Evolutionary conservation across 2,113 vertebrate genomes (phyloP).

Genomic region (Lepus europaeus): DNA sequence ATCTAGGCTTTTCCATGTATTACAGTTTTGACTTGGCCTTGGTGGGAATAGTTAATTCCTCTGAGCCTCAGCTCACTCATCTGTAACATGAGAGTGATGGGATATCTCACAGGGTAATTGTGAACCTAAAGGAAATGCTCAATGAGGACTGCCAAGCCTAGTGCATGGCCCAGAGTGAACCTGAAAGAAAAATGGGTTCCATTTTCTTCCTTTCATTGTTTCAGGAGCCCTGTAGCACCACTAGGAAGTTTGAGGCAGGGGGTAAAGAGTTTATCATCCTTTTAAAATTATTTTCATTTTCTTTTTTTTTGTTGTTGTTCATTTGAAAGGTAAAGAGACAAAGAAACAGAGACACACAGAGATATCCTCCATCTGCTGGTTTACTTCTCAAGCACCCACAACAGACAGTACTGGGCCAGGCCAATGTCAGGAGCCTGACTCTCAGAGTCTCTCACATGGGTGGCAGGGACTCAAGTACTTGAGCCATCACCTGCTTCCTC

Average conservation of each 20-base stretch:
- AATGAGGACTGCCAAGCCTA: neutral
- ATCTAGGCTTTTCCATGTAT: neutral
- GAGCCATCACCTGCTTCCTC: too few relatives aligned
- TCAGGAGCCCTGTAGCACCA: neutral
- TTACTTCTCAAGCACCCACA: too few relatives aligned
- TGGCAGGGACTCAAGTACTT: too few relatives aligned
- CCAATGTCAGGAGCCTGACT: too few relatives aligned
- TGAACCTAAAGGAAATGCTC: neutral
- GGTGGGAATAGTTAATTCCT: neutral
- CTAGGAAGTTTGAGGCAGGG: neutral
- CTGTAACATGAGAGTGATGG: neutral
- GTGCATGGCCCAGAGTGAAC: neutral
- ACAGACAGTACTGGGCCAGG: too few relatives aligned
- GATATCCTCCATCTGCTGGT: too few relatives aligned
- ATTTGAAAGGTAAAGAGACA: too few relatives aligned
- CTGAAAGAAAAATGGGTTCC: neutral
- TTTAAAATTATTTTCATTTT: neutral
- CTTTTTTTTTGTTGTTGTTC: too few relatives aligned
- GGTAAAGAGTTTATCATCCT: neutral
- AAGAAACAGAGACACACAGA: too few relatives aligned
- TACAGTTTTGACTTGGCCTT: neutral
- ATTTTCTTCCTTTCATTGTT: neutral
- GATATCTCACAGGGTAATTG: neutral
- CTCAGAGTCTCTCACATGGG: too few relatives aligned
- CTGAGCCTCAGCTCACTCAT: neutral